phyloP scores from a whole-genome alignment of 2,113 vertebrate genomes.

The Brachypteracias leptosomus region DNA sequence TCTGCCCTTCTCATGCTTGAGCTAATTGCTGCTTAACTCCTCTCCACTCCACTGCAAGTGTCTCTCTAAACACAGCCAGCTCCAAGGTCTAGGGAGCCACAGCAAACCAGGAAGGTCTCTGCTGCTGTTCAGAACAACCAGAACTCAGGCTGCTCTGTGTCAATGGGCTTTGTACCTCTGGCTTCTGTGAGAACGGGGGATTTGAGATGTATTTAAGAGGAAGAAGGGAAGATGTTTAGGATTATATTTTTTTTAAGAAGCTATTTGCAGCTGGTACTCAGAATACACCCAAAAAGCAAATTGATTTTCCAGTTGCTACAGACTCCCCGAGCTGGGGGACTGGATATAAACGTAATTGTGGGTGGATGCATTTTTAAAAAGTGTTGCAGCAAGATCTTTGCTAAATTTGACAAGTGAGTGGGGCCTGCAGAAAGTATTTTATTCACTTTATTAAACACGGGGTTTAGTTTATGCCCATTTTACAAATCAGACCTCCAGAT shows the following conservation, averaged over 20 bases:
- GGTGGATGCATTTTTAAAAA: conserved; percentile 48
- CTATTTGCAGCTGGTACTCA: neutral
- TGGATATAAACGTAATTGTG: conserved; percentile 29
- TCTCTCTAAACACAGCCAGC: neutral
- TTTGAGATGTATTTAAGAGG: neutral
- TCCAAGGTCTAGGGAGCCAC: neutral
- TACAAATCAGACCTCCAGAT: neutral
- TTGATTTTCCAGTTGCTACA: conserved; percentile 6
- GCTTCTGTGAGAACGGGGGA: neutral
- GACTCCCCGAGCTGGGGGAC: conserved; percentile 19
- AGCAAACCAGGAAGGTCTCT: neutral
- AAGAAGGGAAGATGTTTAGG: neutral
- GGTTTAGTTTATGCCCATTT: neutral
- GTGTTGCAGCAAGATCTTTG: neutral
- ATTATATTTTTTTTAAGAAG: neutral
- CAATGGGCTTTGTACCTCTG: neutral
- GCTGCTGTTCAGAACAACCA: neutral
- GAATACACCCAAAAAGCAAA: neutral
- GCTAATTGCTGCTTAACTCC: neutral
- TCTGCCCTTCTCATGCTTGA: neutral
- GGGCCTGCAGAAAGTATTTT: conserved; percentile 33
- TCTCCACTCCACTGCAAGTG: neutral
- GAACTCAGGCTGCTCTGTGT: neutral
- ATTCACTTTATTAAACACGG: neutral
- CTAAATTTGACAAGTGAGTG: conserved; percentile 44